Conservation (phyloP, 2,113 vertebrate species). For the Plecturocebus donacophilus region DNA sequence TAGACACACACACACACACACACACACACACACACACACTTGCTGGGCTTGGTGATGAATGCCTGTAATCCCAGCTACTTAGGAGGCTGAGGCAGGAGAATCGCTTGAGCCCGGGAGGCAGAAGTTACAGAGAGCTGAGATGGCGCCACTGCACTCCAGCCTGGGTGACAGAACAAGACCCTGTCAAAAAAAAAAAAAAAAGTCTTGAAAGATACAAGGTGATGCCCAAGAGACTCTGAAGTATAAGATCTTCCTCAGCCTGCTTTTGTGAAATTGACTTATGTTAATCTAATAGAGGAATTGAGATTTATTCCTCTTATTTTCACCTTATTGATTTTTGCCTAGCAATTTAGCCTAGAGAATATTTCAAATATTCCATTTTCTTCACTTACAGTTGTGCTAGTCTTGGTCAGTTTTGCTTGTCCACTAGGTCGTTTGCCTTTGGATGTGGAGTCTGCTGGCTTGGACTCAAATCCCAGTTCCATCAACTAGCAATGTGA, state of each 20-base stretch:
- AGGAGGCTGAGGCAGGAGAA: too few relatives aligned
- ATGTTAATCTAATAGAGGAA: conserved; percentile 19
- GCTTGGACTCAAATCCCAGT: not conserved
- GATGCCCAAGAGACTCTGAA: not conserved
- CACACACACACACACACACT: too few relatives aligned
- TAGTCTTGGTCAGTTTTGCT: not conserved
- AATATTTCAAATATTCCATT: conserved; percentile 16
- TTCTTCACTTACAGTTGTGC: not conserved
- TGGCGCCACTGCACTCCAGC: too few relatives aligned
- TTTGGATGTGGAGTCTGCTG: not conserved
- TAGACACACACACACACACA: too few relatives aligned
- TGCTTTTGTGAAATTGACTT: conserved; percentile 22
- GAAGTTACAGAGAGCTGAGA: too few relatives aligned
- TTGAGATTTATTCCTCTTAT: conserved; percentile 35
- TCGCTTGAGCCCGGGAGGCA: too few relatives aligned
- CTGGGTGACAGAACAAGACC: too few relatives aligned
- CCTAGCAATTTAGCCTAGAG: not conserved
- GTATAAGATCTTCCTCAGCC: not conserved
- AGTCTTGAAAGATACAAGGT: not conserved
- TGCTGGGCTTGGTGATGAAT: too few relatives aligned
- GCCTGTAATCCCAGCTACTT: too few relatives aligned
- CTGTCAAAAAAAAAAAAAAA: too few relatives aligned
- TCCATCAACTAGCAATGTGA: not conserved
- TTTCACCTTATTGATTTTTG: conserved; percentile 47
- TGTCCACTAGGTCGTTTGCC: not conserved